Conservation (phyloP, 2,113 vertebrate species). For the Globicephala melas region DNA sequence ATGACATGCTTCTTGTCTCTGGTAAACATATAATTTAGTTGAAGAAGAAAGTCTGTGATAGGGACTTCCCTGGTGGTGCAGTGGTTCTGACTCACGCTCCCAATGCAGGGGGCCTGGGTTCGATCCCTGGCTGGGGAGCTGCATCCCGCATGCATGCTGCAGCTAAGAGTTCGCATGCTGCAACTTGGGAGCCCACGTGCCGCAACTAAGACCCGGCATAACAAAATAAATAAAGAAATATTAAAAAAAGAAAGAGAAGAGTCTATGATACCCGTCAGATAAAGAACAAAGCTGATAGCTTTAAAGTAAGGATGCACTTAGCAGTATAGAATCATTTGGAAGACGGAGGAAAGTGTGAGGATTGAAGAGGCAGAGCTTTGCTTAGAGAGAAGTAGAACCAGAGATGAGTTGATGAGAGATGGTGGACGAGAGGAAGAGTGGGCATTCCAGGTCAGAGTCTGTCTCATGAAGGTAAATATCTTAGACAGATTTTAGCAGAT, state of each 20-base stretch:
- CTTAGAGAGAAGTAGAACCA: not conserved
- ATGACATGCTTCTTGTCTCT: not conserved
- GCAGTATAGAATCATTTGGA: not conserved
- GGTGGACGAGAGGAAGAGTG: not conserved
- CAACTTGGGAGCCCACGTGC: too few species aligned
- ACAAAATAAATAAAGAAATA: too few species aligned
- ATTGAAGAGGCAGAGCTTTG: not conserved
- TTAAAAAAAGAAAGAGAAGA: too few species aligned
- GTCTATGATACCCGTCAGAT: not conserved
- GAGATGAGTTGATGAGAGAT: not conserved
- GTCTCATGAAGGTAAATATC: not conserved
- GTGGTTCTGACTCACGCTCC: too few species aligned
- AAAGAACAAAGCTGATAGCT: not conserved
- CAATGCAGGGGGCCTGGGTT: too few species aligned
- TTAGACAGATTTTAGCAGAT: not conserved
- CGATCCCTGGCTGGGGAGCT: too few species aligned
- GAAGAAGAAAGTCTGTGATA: not conserved
- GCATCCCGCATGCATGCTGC: too few species aligned
- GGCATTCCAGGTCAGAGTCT: not conserved
- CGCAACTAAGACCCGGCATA: too few species aligned
- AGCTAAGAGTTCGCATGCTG: too few species aligned
- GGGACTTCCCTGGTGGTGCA: too few species aligned
- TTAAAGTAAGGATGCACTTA: not conserved
- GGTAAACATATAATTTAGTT: not conserved
- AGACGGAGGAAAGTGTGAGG: not conserved